These are phyloP conservation scores for Spinus pinus DNA, from an alignment of 2,797 vertebrate species.

Conservation along the genomic window DNA sequence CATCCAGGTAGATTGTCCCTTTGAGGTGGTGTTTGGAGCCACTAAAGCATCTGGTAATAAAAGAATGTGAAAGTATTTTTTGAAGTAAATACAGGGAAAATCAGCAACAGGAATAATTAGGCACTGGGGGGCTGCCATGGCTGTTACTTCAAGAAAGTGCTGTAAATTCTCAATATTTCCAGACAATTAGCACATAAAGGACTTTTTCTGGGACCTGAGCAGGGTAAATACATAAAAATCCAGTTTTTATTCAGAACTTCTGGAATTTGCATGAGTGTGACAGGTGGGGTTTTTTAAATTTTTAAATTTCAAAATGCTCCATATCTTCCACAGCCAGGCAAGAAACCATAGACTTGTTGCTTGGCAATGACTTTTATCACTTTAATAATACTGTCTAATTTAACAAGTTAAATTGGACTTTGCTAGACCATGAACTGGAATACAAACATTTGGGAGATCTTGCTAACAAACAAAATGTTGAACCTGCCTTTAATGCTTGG, in stretches of 20 bases:
- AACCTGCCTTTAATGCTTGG: background rate
- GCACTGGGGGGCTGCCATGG: accelerated
- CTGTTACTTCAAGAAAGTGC: background rate
- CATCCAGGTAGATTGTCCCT: background rate
- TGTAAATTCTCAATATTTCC: background rate
- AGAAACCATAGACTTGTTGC: background rate
- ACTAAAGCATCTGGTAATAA: background rate
- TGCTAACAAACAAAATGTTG: background rate
- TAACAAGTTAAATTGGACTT: background rate
- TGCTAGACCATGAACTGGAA: background rate
- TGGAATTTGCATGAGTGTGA: background rate
- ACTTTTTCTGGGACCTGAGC: background rate
- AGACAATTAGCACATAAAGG: background rate
- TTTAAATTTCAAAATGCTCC: background rate
- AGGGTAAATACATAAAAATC: background rate
- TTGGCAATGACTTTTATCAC: background rate
- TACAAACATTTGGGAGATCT: background rate
- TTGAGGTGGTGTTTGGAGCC: background rate
- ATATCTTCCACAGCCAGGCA: background rate
- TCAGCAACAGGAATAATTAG: background rate
- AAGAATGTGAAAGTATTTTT: background rate
- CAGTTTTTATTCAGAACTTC: background rate
- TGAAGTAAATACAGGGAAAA: background rate
- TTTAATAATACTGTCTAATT: background rate
- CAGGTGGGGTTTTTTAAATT: accelerated